Conservation (phyloP, 2,113 vertebrate genomes). For the Pitta sordida region DNA sequence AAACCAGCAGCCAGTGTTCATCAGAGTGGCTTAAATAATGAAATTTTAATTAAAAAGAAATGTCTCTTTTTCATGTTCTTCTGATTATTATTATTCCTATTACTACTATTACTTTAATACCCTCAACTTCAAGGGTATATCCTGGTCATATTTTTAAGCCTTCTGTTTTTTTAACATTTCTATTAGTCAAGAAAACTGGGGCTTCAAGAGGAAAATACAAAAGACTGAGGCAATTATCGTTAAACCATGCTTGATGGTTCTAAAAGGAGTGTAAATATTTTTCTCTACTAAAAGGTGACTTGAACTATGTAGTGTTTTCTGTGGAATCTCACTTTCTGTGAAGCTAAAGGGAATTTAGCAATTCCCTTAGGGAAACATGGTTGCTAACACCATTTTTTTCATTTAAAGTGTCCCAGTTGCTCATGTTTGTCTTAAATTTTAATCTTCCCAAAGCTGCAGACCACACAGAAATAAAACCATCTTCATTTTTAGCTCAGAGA, state of each 20-base stretch:
- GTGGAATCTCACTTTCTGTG: not conserved
- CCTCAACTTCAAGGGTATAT: not conserved
- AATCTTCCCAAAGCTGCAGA: not conserved
- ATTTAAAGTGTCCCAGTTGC: not conserved
- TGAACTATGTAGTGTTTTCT: not conserved
- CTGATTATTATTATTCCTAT: not conserved
- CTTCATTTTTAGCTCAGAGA: not conserved
- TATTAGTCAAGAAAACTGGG: not conserved
- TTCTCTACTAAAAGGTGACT: not conserved
- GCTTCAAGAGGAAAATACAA: not conserved
- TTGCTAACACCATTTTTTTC: not conserved
- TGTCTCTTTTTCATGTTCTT: not conserved
- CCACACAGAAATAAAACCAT: not conserved
- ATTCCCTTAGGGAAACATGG: not conserved
- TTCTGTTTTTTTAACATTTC: not conserved
- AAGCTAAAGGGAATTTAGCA: not conserved
- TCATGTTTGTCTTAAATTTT: not conserved
- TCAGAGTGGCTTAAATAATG: not conserved
- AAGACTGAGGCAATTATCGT: not conserved
- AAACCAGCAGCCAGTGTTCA: not conserved
- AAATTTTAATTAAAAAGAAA: not conserved
- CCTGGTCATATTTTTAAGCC: not conserved
- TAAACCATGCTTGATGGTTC: not conserved
- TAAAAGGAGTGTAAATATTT: not conserved
- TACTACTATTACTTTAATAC: not conserved